These are phyloP conservation scores for Rhinopomastus cyanomelas DNA, from an alignment of 2,113 vertebrate genomes.

Conservation along the genomic window DNA sequence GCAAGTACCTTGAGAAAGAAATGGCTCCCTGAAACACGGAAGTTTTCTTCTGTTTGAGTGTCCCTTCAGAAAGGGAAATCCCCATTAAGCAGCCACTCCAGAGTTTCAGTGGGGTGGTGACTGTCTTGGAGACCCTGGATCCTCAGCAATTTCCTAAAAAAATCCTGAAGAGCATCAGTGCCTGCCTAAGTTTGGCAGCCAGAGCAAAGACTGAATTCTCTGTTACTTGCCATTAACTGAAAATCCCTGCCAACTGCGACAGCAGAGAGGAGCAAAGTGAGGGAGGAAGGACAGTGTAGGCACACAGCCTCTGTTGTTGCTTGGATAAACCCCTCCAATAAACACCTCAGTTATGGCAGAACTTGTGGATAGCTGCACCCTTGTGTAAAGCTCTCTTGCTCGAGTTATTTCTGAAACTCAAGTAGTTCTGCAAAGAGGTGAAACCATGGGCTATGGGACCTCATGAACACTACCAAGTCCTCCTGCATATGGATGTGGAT, in stretches of 20 bases:
- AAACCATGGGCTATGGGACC: background rate
- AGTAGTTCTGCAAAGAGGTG: background rate
- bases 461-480: background rate
- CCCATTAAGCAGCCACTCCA: background rate
- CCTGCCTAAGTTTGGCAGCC: background rate
- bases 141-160: background rate
- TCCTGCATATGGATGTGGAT: background rate
- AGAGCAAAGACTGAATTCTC: background rate
- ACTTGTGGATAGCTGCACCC: rapidly evolving
- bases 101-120: background rate
- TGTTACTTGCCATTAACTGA: background rate
- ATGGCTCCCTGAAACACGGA: background rate
- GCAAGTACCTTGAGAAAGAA: background rate
- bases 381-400: background rate
- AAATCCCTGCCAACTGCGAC: background rate
- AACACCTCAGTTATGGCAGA: background rate
- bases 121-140: background rate
- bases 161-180: background rate
- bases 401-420: background rate
- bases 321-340: background rate
- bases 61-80: background rate
- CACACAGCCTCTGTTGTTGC: background rate
- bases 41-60: background rate
- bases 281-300: background rate
- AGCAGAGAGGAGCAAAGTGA: background rate